These are phyloP conservation scores for Diglossa brunneiventris DNA, from an alignment of 2,113 vertebrate species.

Conservation along the genomic window DNA sequence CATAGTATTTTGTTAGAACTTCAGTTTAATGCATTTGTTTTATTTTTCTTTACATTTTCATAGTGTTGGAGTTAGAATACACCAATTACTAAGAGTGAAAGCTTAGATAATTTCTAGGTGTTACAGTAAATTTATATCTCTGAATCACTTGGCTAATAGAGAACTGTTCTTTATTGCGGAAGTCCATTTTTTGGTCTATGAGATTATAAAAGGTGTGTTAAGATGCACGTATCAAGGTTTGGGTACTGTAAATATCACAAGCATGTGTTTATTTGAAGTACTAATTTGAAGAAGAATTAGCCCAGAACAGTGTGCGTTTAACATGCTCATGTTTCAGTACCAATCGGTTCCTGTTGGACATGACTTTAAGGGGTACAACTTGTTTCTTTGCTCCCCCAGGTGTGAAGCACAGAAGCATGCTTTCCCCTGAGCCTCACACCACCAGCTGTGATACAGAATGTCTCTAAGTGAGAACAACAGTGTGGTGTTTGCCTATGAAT, in stretches of 20 bases:
- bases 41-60: neutral
- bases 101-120: neutral
- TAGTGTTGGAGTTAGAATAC: neutral
- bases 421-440: conserved; percentile 47
- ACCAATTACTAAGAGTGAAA: neutral
- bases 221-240: neutral
- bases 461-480: conserved; percentile 75
- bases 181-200: neutral
- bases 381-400: conserved; percentile 32
- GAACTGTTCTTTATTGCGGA: neutral
- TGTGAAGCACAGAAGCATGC: conserved; percentile 74
- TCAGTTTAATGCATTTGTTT: neutral
- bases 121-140: neutral
- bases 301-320: neutral
- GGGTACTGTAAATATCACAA: neutral
- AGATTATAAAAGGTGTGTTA: neutral
- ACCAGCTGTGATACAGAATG: conserved; percentile 69
- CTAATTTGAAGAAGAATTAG: neutral
- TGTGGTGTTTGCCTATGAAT: conserved; percentile 78
- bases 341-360: neutral
- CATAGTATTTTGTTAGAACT: neutral
- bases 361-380: neutral
- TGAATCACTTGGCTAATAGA: neutral
- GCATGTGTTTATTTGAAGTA: neutral
- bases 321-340: neutral